Evolutionary conservation across 2,888 invertebrate species (phyloP).

Genomic region (Fissipunctia ypsillon): DNA sequence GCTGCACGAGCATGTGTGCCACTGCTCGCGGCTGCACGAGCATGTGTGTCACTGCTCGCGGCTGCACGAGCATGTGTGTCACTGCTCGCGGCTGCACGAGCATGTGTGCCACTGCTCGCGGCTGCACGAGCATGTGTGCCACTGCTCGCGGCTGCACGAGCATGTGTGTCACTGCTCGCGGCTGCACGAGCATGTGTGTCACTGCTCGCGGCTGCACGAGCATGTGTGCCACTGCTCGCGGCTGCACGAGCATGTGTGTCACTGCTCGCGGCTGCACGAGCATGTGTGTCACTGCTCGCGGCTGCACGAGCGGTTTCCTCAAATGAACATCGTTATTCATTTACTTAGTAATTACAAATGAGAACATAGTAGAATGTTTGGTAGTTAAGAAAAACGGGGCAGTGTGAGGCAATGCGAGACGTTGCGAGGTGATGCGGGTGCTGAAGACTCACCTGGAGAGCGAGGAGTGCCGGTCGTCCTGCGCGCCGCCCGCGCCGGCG

Average conservation of each 20-base stretch:
- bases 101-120: conserved; percentile 17
- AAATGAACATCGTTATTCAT: neutral
- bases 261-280: neutral
- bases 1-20: conserved; percentile 5
- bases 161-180: too few species aligned
- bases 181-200: too few species aligned
- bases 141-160: too few species aligned
- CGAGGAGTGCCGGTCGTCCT: conserved; percentile 73
- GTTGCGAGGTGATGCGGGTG: neutral
- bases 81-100: too few species aligned
- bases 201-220: too few species aligned
- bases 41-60: too few species aligned
- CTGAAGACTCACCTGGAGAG: conserved; percentile 71
- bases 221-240: too few species aligned
- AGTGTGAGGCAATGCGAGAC: neutral
- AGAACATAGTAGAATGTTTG: neutral
- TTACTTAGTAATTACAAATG: conserved; percentile 3
- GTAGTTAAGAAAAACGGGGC: neutral
- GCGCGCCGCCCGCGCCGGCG: conserved; percentile 68
- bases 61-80: conserved; percentile 9
- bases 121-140: too few species aligned
- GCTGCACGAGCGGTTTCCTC: conserved; percentile 8
- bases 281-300: conserved; percentile 10
- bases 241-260: neutral
- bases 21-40: too few species aligned